Conservation (phyloP, 1,140 invertebrate species). For the Cyrtorhinus lividipennis region DNA sequence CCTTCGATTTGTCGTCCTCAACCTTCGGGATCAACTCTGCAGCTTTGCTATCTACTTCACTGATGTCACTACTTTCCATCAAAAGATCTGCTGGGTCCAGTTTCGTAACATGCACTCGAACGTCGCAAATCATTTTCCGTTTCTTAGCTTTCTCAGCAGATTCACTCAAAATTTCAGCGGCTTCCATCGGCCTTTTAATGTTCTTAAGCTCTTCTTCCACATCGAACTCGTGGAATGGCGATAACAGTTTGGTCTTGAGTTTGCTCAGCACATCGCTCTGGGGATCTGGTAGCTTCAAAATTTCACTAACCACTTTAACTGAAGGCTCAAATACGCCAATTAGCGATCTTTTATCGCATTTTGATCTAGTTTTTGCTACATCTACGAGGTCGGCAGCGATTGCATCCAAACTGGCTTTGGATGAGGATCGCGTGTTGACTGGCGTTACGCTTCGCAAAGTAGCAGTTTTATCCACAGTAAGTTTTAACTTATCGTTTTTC, state of each 20-base stretch:
- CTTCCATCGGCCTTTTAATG: conserved; percentile 5
- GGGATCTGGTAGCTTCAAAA: background rate
- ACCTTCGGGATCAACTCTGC: background rate
- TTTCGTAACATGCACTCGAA: conserved; percentile 38
- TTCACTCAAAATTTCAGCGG: background rate
- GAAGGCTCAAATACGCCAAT: conserved; percentile 27
- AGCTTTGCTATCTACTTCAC: background rate
- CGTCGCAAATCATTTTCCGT: conserved; percentile 37
- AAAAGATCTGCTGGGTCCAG: conserved; percentile 30
- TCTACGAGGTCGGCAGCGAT: background rate
- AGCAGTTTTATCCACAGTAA: background rate
- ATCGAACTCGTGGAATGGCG: background rate
- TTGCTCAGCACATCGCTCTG: background rate
- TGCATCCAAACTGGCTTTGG: conserved; percentile 6
- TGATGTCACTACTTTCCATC: conserved; percentile 23
- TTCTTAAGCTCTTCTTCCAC: conserved; percentile 10
- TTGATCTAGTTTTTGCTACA: conserved; percentile 5
- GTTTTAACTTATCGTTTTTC: conserved; percentile 5
- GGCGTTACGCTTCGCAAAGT: background rate
- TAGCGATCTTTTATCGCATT: conserved; percentile 24
- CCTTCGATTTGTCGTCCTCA: background rate
- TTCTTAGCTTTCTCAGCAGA: conserved; percentile 31
- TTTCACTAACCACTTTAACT: background rate
- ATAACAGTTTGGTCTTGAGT: conserved; percentile 4
- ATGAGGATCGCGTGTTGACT: conserved; percentile 16